phyloP scores from a whole-genome alignment of 2,888 invertebrate species.

The Linnaemya vulpina region DNA sequence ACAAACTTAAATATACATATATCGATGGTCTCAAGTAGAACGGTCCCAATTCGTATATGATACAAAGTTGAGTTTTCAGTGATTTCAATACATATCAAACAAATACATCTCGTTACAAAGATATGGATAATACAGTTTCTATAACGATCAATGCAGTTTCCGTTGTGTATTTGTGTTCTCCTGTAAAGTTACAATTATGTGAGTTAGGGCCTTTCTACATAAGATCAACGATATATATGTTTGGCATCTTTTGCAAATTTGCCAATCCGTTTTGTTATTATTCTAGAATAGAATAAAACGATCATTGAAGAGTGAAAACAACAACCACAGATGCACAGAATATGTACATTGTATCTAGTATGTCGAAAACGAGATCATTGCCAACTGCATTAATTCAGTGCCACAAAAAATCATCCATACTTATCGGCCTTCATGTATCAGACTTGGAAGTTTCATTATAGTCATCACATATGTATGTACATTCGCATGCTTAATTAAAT shows the following conservation, averaged over 20 bases:
- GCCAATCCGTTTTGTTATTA: conserved; percentile 68
- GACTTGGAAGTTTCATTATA: neutral
- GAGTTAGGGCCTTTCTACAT: no score
- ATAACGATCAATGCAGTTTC: no score
- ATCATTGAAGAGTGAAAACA: conserved; percentile 14
- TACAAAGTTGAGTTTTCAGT: no score
- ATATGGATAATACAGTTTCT: no score
- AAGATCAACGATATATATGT: neutral
- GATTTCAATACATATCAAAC: no score
- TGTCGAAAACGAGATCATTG: conserved; percentile 76
- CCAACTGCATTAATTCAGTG: conserved; percentile 72
- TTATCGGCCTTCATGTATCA: conserved; percentile 35
- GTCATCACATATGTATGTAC: neutral
- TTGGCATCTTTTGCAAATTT: conserved; percentile 51
- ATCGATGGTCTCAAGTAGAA: no score
- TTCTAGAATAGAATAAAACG: conserved; percentile 61
- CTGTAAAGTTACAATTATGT: no score
- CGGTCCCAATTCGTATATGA: no score
- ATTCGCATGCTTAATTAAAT: neutral
- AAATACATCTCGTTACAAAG: no score
- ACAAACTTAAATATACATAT: neutral
- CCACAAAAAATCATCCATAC: conserved; percentile 15
- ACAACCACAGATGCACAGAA: neutral
- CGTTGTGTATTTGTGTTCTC: no score
- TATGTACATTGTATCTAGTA: conserved; percentile 5